Evolutionary conservation across 2,888 invertebrate species (phyloP), one percentile per base, ranked within the genome.

Genomic region (Fragum whitleyi): DNA sequence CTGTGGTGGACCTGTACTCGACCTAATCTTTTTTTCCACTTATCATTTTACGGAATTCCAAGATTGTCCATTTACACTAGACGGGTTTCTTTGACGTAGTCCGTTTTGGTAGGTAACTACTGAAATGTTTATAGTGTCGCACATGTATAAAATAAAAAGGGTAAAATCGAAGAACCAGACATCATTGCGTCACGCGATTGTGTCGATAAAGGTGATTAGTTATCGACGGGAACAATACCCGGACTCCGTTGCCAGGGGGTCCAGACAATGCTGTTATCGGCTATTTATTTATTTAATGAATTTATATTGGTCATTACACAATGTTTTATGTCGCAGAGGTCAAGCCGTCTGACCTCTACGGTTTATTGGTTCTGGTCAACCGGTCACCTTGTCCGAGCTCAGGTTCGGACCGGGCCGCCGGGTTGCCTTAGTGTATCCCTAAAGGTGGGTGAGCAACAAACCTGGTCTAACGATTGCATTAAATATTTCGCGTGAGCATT

Each of bases 221-320:
- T 65, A 65, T 65, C 65, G 65, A 42, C 26, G 65, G 39, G 65
- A 39, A 65, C 65, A 65, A 65, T 65, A 65, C 65, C 65, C 65
- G 65, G 65, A 39, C 26, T 9, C 7, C 42, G 65, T 65, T 65
- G 65, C 65, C 47, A 65, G 23, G 65, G 65, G 23, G 23, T 1
- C 1, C 65, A 65, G 65, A 65, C 65, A 42, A 65, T 23, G 11
- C 39, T 42, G 65, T 65, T 65, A 65, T 65, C 65, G 65, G 26
- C 19, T 65, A 65, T 42, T 65, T 65, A 42, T 39, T 65, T 47
- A 47, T 47, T 39, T 65, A 65, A 65, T 65, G 65, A 65, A 65
- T 65, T 65, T 39, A 42, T 65, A 65, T 65, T 65, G 39, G 42
- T 42, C 11, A 65, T 42, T 42, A 11, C 62, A 36, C 62, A 57